Evolutionary conservation across 2,797 vertebrate genomes (phyloP), one percentile per base, ranked within the genome.

Genomic region (Girardinus metallicus): DNA sequence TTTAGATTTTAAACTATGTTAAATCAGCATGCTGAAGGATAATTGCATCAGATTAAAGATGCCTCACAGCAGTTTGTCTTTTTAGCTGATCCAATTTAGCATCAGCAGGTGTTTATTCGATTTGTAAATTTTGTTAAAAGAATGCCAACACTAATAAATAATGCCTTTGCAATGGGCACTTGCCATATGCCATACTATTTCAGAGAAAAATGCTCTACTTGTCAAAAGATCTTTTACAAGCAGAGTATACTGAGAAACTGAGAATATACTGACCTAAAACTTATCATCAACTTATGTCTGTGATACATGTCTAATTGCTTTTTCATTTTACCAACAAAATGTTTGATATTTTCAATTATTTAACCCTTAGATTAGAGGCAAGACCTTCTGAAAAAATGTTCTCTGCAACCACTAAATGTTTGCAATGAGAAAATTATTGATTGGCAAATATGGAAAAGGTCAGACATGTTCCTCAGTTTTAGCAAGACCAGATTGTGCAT

Each of bases 381-480:
- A 68, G 47, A 51, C 18, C 1, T 34, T 94, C 92, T 9, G 93
- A 91, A 93, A 95, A 94, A 86, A 93, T 89, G 5, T 36, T 95
- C 92, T 91, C 89, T 89, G 83, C 90, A 91, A 94, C 93, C 89
- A 85, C 86, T 85, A 91, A 94, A 94, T 89, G 85, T 93, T 92
- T 92, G 94, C 76, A 95, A 95, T 95, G 94, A 93, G 93, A 94
- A 91, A 77, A 79, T 93, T 92, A 94, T 85, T 91, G 87, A 85
- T 91, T 92, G 94, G 94, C 95, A 94, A 91, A 77, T 92, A 36
- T 26, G 5, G 74, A 75, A 62, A 88, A 92, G 90, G 80, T 75
- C 41, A 87, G 62, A 66, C 29, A n/a, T 21, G 41, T 62, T 76
- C 29, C 13, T 29, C 23, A 46, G n/a, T 43, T 75, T 78, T 72